Evolutionary conservation across 2,113 vertebrate species (phyloP).

Genomic region (Syngnathus floridae): DNA sequence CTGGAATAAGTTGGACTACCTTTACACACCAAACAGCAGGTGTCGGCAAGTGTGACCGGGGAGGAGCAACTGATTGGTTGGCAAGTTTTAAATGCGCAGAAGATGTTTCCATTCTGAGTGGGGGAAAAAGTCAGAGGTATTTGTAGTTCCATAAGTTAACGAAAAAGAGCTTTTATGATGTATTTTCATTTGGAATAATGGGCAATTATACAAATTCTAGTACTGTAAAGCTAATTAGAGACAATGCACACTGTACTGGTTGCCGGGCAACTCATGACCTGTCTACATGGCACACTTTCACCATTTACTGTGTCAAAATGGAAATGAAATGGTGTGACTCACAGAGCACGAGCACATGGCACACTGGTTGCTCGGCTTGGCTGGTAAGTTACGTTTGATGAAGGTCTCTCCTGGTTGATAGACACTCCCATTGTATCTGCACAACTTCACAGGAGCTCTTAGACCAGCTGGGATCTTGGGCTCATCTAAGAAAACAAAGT

Average conservation of each 20-base stretch:
- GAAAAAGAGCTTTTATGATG: not conserved
- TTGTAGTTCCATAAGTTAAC: not conserved
- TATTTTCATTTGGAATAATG: not conserved
- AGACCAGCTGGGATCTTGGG: slow-evolving; percentile 79
- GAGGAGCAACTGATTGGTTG: slow-evolving; percentile 77
- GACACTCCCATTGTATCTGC: slow-evolving; percentile 80
- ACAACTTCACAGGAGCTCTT: slow-evolving; percentile 74
- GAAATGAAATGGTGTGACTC: slow-evolving; percentile 45
- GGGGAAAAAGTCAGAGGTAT: slow-evolving; percentile 9
- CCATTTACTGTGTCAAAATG: too few relatives aligned
- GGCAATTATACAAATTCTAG: too few relatives aligned
- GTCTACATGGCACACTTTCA: too few relatives aligned
- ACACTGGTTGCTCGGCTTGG: slow-evolving; percentile 83
- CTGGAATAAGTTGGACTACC: slow-evolving; percentile 66
- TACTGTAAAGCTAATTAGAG: not conserved
- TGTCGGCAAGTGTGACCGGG: slow-evolving; percentile 70
- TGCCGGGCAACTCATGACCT: too few relatives aligned
- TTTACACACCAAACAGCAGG: slow-evolving; percentile 88
- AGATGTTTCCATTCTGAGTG: slow-evolving; percentile 86
- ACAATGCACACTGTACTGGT: not conserved
- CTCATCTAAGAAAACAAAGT: slow-evolving; percentile 57
- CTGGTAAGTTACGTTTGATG: slow-evolving; percentile 77
- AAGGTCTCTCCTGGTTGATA: slow-evolving; percentile 88
- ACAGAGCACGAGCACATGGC: slow-evolving; percentile 91
- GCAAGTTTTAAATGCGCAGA: slow-evolving; percentile 89